Percentiles rank a stretch among this genome's conserved stretches.
Evolutionary conservation across 2,113 vertebrate genomes (phyloP).

Genomic region (Genyomyrus donnyi): DNA sequence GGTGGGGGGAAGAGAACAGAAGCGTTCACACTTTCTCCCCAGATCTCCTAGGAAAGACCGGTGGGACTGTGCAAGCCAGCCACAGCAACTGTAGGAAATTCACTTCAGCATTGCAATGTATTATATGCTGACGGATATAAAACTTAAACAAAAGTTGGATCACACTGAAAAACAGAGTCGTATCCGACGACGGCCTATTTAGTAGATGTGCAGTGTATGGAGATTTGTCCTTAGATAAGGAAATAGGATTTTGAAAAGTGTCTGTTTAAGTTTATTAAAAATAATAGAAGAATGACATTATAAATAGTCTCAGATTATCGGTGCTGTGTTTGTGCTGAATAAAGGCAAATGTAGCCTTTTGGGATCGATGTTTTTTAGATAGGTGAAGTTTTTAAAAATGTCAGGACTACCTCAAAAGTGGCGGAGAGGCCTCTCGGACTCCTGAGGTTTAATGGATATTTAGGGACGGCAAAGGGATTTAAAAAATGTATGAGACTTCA

Average conservation of each 20-base stretch:
- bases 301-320: neutral
- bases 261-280: no score
- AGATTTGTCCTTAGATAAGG: neutral
- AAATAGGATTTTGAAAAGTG: neutral
- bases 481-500: neutral
- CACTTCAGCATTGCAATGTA: neutral
- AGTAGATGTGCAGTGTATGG: neutral
- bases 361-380: neutral
- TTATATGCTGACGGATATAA: neutral
- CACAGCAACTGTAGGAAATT: neutral
- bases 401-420: no score
- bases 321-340: neutral
- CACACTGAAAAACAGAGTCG: neutral
- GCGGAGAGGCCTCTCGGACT: no score
- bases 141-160: neutral
- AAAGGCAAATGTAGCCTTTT: neutral
- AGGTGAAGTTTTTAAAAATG: neutral
- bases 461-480: neutral
- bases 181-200: neutral
- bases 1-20: neutral
- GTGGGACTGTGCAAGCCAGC: neutral
- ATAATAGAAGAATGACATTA: neutral
- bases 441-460: neutral
- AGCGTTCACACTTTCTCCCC: neutral
- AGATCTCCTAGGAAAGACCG: neutral